Evolutionary conservation across 2,113 vertebrate genomes (phyloP), one percentile per base, ranked within the genome.

Genomic region (Microtus ochrogaster): DNA sequence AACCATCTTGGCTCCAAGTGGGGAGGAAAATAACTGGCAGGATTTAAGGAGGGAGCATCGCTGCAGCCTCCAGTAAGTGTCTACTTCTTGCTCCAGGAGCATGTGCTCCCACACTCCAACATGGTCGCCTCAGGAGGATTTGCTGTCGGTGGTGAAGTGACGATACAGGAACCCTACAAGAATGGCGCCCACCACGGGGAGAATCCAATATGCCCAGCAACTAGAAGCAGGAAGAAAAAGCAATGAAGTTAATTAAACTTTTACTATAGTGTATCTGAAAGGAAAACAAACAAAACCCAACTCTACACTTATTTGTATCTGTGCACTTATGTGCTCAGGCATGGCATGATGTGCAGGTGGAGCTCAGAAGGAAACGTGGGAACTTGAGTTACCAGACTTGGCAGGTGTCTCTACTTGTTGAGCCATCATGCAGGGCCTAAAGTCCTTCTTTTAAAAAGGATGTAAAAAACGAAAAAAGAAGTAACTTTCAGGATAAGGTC

Each of bases 161-260:
- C 99, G 99, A 97, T 99, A 99, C 98, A 99, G 98, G 84, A 99
- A 85, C 41, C 99, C 99, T 91, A 99, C 44, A 72, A 99, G 97
- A 74, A 97, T 76, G 0, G 99, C 99, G 24, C 98, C 99, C 0
- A 99, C 1, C 33, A 99, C 97, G 82, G 99, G 99, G 96, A 99
- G 99, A 89, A 99, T 95, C 99, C 99, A 99, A 0, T 98, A 99
- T 0, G 98, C 98, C 99, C 99, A 99, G 88, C 98, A 99, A 96
- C 99, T 99, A 58, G 89, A 0, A 90, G 83, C 33, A 94, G 79
- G 93, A 79, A 17, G 24, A 58, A 33, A 82, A 91, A 92, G 68
- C 81, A 96, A 92, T 24, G 11, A 22, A 63, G 14, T 52, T 3
- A 94, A 7, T 55, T 9, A 70, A 91, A 2, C 74, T 97, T 96